Evolutionary conservation across 2,113 vertebrate genomes (phyloP).

Genomic region (Daphoenositta chrysoptera): DNA sequence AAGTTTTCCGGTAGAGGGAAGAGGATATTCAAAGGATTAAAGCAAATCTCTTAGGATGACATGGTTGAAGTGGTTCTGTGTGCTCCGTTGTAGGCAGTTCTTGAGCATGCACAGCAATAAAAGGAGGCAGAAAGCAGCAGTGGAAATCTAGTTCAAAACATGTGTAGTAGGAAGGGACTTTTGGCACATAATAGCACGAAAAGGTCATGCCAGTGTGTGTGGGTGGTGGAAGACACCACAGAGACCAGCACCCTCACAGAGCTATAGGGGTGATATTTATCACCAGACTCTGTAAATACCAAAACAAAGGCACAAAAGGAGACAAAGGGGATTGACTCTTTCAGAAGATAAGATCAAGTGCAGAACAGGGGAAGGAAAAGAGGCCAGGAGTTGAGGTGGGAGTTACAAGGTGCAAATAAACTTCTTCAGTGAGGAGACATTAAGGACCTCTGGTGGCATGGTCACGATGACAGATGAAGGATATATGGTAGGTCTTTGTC

Average conservation of each 20-base stretch:
- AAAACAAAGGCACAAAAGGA: slow-evolving; percentile 37
- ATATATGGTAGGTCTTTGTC: neutral
- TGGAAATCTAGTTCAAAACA: slow-evolving; percentile 10
- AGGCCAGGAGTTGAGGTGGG: neutral
- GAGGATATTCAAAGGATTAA: neutral
- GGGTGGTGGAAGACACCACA: slow-evolving; percentile 53
- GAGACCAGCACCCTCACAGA: neutral
- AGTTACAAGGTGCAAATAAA: neutral
- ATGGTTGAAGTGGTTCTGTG: neutral
- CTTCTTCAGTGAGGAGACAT: neutral
- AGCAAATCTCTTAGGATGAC: neutral
- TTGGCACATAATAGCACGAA: neutral
- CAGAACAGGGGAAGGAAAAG: neutral
- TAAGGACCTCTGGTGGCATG: neutral
- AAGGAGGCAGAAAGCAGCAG: neutral
- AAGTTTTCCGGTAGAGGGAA: neutral
- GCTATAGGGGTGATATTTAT: neutral
- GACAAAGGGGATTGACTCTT: neutral
- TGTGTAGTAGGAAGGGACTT: slow-evolving; percentile 17
- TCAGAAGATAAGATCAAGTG: slow-evolving; percentile 16
- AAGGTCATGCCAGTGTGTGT: slow-evolving; percentile 43
- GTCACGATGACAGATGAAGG: neutral
- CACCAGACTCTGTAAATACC: neutral
- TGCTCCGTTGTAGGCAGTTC: neutral
- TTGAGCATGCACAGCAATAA: neutral